Evolutionary conservation across 2,888 invertebrate species (phyloP).

Genomic region (Pseudanteris insignis): DNA sequence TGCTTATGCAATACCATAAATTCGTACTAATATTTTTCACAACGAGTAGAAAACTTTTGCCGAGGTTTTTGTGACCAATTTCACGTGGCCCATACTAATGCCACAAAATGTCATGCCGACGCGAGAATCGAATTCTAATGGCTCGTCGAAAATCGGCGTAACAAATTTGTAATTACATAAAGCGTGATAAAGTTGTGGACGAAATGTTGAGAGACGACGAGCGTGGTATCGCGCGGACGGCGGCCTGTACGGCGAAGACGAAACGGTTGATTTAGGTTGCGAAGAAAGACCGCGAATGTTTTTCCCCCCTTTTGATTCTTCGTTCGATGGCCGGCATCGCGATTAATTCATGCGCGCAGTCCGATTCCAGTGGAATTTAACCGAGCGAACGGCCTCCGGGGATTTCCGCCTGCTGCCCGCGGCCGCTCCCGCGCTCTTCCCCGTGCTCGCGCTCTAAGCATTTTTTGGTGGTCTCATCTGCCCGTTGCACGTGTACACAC

Average conservation of each 20-base stretch:
- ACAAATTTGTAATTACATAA: background rate
- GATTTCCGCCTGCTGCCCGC: slow-evolving; percentile 35
- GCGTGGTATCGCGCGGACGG: background rate
- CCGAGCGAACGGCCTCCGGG: slow-evolving; percentile 42
- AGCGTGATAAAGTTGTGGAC: slow-evolving; percentile 5
- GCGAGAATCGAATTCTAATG: too few relatives aligned
- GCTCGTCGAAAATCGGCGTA: too few relatives aligned
- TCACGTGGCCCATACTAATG: too few relatives aligned
- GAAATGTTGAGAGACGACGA: background rate
- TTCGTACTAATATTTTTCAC: too few relatives aligned
- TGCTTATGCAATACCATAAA: too few relatives aligned
- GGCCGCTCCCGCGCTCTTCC: slow-evolving; percentile 6
- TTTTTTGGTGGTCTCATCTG: slow-evolving; percentile 43
- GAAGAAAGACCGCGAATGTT: slow-evolving; percentile 27
- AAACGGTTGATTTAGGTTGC: slow-evolving; percentile 17
- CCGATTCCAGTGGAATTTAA: slow-evolving; percentile 39
- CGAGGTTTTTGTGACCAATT: too few relatives aligned
- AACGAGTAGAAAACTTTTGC: too few relatives aligned
- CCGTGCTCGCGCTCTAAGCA: slow-evolving; percentile 29
- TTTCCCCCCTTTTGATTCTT: slow-evolving; percentile 20
- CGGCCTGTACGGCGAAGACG: slow-evolving; percentile 9
- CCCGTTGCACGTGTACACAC: slow-evolving; percentile 38
- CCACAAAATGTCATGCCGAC: too few relatives aligned
- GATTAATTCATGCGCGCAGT: slow-evolving; percentile 37
- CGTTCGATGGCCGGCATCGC: slow-evolving; percentile 30